These are phyloP conservation scores for Cataglyphis altisquamis DNA, from an alignment of 2,888 invertebrate genomes.

Conservation along the genomic window DNA sequence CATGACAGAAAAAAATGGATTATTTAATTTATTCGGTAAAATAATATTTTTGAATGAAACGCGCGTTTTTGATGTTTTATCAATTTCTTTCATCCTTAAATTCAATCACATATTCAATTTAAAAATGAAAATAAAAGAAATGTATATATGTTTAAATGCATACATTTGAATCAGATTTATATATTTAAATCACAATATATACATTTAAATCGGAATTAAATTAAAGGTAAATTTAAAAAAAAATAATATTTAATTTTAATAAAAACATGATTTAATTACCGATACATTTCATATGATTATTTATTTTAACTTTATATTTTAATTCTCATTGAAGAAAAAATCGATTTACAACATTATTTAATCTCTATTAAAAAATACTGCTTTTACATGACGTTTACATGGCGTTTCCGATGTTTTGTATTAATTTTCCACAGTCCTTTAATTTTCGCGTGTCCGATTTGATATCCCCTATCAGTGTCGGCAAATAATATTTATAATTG, in stretches of 20 bases:
- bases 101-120: background rate
- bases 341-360: background rate
- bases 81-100: background rate
- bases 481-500: slow-evolving; percentile 27
- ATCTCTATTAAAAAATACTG: background rate
- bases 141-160: background rate
- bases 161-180: background rate
- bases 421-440: background rate
- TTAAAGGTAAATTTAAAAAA: background rate
- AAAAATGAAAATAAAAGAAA: background rate
- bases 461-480: background rate
- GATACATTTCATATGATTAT: background rate
- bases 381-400: background rate
- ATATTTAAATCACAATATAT: background rate
- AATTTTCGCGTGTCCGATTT: slow-evolving; percentile 1
- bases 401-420: background rate
- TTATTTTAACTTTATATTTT: background rate
- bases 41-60: background rate
- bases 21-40: slow-evolving; percentile 1
- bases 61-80: no score
- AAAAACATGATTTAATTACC: background rate
- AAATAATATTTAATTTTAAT: background rate
- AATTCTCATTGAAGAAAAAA: background rate
- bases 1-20: background rate
- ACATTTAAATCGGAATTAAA: background rate